phyloP scores from a whole-genome alignment of 2,888 invertebrate genomes.

The Chrysodeixis includens region DNA sequence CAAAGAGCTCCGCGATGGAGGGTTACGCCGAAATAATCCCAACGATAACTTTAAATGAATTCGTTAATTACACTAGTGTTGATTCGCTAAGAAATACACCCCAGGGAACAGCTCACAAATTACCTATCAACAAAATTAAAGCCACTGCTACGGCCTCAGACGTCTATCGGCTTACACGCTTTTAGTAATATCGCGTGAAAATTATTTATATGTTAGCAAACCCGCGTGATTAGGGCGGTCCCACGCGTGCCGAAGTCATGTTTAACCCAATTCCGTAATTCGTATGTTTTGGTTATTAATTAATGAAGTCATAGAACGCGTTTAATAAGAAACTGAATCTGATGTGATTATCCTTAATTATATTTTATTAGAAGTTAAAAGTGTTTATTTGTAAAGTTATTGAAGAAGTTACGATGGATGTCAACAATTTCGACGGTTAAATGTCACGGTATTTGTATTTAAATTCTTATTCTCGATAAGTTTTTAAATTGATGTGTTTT shows the following conservation, averaged over 20 bases:
- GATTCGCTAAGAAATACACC: conserved; percentile 81
- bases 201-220: conserved; percentile 67
- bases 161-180: conserved; percentile 70
- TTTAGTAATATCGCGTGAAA: conserved; percentile 65
- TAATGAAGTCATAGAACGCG: conserved; percentile 55
- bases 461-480: background rate
- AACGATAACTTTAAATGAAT: conserved; percentile 84
- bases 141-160: conserved; percentile 69
- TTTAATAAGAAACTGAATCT: conserved; percentile 39
- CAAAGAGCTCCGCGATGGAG: conserved; percentile 70
- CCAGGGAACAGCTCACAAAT: conserved; percentile 75
- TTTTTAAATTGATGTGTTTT: background rate
- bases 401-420: background rate
- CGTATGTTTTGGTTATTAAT: conserved; percentile 58
- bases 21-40: conserved; percentile 66
- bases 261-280: conserved; percentile 62
- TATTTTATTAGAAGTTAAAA: conserved; percentile 6
- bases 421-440: background rate
- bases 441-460: background rate
- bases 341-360: conserved; percentile 18
- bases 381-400: conserved; percentile 11
- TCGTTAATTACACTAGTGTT: conserved; percentile 86
- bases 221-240: conserved; percentile 62
- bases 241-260: conserved; percentile 39
- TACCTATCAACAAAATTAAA: conserved; percentile 84